A percentile compares a stretch with the other conserved stretches of the same genome.
Evolutionary conservation across 92 coral and sea anemone genomes (phyloP).

Genomic region (Palythoa grandiflora): DNA sequence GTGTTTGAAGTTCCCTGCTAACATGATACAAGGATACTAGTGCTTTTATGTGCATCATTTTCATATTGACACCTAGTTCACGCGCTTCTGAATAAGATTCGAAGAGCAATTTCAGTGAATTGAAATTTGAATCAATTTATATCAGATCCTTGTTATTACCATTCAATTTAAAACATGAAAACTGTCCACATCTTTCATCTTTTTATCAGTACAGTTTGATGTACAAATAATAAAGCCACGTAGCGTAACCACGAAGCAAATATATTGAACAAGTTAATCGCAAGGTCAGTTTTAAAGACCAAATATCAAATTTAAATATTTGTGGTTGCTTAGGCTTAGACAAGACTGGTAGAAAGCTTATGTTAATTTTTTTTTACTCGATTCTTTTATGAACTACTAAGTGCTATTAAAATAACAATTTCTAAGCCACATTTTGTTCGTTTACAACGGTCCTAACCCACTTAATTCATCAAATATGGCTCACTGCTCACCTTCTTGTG

Average conservation of each 20-base stretch:
- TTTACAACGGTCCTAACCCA: neutral
- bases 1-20: no score
- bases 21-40: no score
- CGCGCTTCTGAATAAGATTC: no score
- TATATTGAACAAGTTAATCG: neutral
- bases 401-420: neutral
- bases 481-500: slow-evolving; percentile 17
- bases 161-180: neutral
- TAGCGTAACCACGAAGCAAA: neutral
- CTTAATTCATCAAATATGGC: neutral
- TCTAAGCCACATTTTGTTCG: no score
- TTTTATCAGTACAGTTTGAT: neutral
- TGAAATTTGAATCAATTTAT: no score
- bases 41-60: no score
- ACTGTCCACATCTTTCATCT: neutral
- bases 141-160: neutral
- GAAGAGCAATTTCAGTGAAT: no score
- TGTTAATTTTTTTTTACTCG: neutral
- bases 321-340: neutral
- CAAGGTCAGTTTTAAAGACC: neutral
- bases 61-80: no score
- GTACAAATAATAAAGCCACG: neutral
- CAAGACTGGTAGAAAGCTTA: neutral
- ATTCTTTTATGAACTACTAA: neutral
- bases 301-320: neutral